phyloP scores from a whole-genome alignment of 1,140 invertebrate species.

The Steinernema khuongi region DNA sequence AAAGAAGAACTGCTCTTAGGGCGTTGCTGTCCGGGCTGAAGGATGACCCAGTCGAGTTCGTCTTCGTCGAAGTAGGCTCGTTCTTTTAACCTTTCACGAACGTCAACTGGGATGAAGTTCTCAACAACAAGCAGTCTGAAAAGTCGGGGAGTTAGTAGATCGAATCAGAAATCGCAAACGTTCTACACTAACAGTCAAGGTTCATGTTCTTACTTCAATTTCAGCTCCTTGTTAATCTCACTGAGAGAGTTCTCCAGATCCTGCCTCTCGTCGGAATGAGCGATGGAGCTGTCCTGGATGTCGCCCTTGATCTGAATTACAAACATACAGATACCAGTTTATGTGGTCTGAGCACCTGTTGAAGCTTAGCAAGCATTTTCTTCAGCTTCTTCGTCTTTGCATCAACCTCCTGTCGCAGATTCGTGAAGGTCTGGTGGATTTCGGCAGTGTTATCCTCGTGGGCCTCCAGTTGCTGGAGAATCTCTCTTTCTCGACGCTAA shows the following conservation, averaged over 20 bases:
- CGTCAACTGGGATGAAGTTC: constrained; percentile 88
- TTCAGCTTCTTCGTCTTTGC: constrained; percentile 81
- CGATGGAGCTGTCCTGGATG: constrained; percentile 75
- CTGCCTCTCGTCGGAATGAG: constrained; percentile 72
- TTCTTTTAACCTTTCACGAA: constrained; percentile 74
- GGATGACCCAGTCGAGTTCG: constrained; percentile 71
- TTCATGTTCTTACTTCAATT: constrained; percentile 62
- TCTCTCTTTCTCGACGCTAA: constrained; percentile 70
- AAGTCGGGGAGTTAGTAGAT: no score
- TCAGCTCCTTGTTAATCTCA: constrained; percentile 70
- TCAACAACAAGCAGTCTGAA: constrained; percentile 78
- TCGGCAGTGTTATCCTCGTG: constrained; percentile 81
- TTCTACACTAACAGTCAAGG: no score
- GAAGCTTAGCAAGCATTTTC: constrained; percentile 67
- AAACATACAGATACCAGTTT: constrained; percentile 65
- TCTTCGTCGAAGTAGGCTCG: constrained; percentile 75
- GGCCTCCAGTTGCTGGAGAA: constrained; percentile 76
- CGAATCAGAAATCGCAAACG: no score
- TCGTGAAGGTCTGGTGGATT: constrained; percentile 76
- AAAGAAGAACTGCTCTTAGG: not conserved
- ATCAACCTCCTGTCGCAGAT: constrained; percentile 83
- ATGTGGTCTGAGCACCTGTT: constrained; percentile 59
- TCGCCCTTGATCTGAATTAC: constrained; percentile 66
- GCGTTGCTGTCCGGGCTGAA: not conserved
- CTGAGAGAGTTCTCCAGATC: constrained; percentile 75